Percentiles rank a stretch among this genome's conserved stretches.
Conservation (phyloP, 1,140 invertebrate genomes). For the Drosophila tropicalis region DNA sequence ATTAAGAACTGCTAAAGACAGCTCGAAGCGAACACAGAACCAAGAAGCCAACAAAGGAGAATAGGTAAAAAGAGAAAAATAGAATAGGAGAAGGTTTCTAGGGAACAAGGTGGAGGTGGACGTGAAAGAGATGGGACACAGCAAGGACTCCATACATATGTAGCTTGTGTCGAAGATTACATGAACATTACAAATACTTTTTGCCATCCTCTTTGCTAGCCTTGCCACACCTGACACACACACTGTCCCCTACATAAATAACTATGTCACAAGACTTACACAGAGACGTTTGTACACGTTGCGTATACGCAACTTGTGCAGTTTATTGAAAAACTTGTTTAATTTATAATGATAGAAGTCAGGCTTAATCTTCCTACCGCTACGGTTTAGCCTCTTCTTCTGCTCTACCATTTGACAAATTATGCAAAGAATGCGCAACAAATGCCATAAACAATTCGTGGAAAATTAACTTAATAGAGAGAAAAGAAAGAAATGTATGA, state of each 20-base stretch:
- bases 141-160: slow-evolving; percentile 13
- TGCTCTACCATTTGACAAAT: slow-evolving; percentile 46
- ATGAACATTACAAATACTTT: slow-evolving; percentile 56
- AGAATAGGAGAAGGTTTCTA: not conserved
- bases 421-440: slow-evolving; percentile 68
- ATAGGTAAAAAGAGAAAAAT: slow-evolving; percentile 5
- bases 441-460: slow-evolving; percentile 72
- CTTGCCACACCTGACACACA: not conserved
- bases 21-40: not conserved
- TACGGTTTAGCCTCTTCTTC: not conserved
- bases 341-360: slow-evolving; percentile 56
- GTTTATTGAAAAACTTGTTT: slow-evolving; percentile 77
- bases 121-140: not conserved
- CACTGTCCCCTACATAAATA: not conserved
- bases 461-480: slow-evolving; percentile 56
- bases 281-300: slow-evolving; percentile 25
- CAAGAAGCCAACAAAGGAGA: slow-evolving; percentile 2
- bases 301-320: slow-evolving; percentile 76
- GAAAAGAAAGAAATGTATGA: not conserved
- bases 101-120: not conserved
- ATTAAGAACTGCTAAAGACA: slow-evolving; percentile 51
- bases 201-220: not conserved
- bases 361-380: slow-evolving; percentile 8
- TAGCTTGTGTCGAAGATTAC: slow-evolving; percentile 66
- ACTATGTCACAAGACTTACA: not conserved